Conservation (phyloP, 2,113 vertebrate genomes). For the Tetraodon nigroviridis region DNA sequence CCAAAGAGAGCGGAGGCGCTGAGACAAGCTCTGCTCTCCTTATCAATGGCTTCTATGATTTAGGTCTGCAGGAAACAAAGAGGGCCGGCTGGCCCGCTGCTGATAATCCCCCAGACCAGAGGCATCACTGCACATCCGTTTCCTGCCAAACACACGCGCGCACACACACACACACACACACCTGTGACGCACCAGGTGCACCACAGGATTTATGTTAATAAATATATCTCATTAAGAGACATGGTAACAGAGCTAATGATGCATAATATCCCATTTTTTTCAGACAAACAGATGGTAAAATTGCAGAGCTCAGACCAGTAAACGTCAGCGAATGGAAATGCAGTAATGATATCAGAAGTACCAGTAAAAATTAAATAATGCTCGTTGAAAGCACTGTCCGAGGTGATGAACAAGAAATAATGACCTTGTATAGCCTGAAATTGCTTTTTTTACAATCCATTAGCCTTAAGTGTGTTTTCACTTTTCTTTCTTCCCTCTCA, state of each 20-base stretch:
- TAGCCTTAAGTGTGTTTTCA: neutral
- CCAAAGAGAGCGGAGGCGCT: conserved; percentile 17
- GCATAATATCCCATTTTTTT: neutral
- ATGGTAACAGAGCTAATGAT: neutral
- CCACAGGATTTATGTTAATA: conserved; percentile 11
- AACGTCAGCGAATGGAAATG: neutral
- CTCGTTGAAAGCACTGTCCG: too few species aligned
- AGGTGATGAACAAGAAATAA: too few species aligned
- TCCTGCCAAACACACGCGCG: conserved; percentile 56
- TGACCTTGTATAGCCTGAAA: too few species aligned
- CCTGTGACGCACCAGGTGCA: conserved; percentile 49
- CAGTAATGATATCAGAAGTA: too few species aligned
- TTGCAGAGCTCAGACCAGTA: too few species aligned
- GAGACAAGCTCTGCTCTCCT: conserved; percentile 39
- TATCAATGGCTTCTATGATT: conserved; percentile 64
- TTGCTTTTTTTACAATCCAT: too few species aligned
- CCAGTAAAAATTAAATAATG: too few species aligned
- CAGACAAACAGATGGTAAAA: neutral
- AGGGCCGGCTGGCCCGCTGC: conserved; percentile 58
- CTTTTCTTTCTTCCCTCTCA: neutral
- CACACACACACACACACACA: conserved; percentile 28
- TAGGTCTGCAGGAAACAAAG: conserved; percentile 68
- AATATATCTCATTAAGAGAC: conserved; percentile 20
- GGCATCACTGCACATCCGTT: conserved; percentile 73
- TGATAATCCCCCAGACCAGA: conserved; percentile 61